These are phyloP conservation scores for Cyanoderma ruficeps DNA, from an alignment of 2,113 vertebrate genomes.

Conservation along the genomic window DNA sequence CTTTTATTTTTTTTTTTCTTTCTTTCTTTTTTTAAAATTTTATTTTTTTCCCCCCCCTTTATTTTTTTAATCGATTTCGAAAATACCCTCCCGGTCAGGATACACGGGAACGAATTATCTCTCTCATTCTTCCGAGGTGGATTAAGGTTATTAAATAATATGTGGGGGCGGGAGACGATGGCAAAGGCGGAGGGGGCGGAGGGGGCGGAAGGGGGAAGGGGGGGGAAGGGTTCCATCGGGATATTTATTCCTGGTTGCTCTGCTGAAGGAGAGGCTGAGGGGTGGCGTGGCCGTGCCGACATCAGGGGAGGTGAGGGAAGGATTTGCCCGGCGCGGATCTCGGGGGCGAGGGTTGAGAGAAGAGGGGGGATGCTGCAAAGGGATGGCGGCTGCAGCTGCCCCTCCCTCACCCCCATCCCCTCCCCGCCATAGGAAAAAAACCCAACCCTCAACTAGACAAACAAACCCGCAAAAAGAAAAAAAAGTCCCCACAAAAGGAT, in stretches of 20 bases:
- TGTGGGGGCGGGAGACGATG: conserved; percentile 39
- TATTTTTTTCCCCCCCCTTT: rapidly evolving
- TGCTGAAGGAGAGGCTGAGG: background rate
- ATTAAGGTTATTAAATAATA: conserved; percentile 62
- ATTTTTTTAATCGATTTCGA: conserved; percentile 28
- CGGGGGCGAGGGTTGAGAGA: background rate
- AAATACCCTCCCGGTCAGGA: conserved; percentile 33
- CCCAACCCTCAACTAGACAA: background rate
- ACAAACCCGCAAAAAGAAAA: background rate
- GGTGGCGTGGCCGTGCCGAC: background rate
- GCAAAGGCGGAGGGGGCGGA: background rate
- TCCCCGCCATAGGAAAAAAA: too few species aligned
- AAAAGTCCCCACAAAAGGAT: background rate
- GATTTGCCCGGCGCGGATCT: background rate
- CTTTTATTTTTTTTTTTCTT: too few species aligned
- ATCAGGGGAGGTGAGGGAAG: background rate
- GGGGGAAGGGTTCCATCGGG: background rate
- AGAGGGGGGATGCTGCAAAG: background rate
- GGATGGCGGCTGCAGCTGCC: background rate
- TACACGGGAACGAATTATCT: conserved; percentile 39
- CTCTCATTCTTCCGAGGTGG: conserved; percentile 53
- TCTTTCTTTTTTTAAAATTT: too few species aligned
- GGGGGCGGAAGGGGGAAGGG: too few species aligned
- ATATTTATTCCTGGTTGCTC: conserved; percentile 9
- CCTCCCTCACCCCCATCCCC: background rate